Evolutionary conservation across 2,888 invertebrate genomes (phyloP).

Genomic region (Leptopilina drosophilae): DNA sequence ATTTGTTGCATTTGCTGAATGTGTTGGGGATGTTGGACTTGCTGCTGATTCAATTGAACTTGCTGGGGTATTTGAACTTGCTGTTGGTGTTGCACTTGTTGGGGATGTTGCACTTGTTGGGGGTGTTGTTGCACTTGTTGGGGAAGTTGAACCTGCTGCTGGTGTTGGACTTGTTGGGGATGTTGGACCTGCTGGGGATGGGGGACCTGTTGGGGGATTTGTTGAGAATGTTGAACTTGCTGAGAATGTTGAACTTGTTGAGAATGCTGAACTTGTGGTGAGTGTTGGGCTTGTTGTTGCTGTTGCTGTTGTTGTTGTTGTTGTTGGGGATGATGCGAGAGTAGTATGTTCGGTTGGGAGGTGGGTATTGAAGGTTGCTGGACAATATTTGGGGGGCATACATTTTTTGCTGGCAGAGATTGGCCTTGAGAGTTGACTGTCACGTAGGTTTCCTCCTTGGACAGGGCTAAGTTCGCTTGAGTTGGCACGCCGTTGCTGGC

Average conservation of each 20-base stretch:
- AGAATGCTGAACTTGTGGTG: neutral
- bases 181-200: slow-evolving; percentile 9
- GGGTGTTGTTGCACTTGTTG: slow-evolving; percentile 2
- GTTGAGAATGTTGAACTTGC: neutral
- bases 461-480: slow-evolving; percentile 67
- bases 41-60: neutral
- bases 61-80: neutral
- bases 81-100: slow-evolving; percentile 15
- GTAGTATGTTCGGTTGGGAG: slow-evolving; percentile 70
- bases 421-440: slow-evolving; percentile 65
- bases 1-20: slow-evolving; percentile 68
- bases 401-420: slow-evolving; percentile 66
- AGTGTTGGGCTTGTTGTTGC: neutral
- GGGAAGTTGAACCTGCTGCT: neutral
- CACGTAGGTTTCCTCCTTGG: slow-evolving; percentile 67
- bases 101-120: neutral
- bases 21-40: slow-evolving; percentile 61
- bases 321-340: slow-evolving; percentile 55
- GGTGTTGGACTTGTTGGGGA: slow-evolving; percentile 10
- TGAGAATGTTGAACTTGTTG: neutral
- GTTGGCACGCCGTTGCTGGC: slow-evolving; percentile 69
- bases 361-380: slow-evolving; percentile 60
- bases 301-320: neutral
- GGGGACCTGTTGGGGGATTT: slow-evolving; percentile 8
- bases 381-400: slow-evolving; percentile 62